phyloP scores from a whole-genome alignment of 2,113 vertebrate genomes.

The Sinocyclocheilus rhinocerous region DNA sequence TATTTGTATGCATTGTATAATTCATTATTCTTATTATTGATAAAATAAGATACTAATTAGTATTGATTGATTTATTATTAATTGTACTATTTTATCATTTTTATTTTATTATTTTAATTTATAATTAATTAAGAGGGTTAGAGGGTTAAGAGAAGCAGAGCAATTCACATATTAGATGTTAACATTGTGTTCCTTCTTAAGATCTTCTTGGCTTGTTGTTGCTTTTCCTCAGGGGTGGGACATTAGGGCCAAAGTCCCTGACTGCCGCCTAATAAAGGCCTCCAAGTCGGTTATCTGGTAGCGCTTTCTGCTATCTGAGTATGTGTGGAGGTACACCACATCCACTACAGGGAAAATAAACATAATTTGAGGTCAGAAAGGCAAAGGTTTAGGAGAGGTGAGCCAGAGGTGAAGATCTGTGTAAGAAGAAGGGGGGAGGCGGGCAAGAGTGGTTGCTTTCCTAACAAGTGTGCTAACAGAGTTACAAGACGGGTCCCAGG shows the following conservation, averaged over 20 bases:
- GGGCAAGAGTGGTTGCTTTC: slow-evolving; percentile 59
- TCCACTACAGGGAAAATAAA: slow-evolving; percentile 57
- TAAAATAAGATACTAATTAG: too few relatives aligned
- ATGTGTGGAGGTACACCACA: slow-evolving; percentile 27
- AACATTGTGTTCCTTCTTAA: neutral
- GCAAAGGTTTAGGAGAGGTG: slow-evolving; percentile 87
- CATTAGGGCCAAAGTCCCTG: slow-evolving; percentile 33
- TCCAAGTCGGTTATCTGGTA: slow-evolving; percentile 34
- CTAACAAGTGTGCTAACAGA: slow-evolving; percentile 83
- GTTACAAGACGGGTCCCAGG: slow-evolving; percentile 75
- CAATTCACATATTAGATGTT: neutral
- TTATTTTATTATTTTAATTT: too few relatives aligned
- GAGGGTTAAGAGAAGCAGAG: neutral
- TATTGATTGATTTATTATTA: too few relatives aligned
- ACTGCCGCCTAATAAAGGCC: slow-evolving; percentile 12
- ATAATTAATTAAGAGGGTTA: too few relatives aligned
- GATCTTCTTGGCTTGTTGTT: neutral
- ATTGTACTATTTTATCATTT: too few relatives aligned
- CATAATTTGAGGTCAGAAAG: slow-evolving; percentile 83
- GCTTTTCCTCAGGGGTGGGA: neutral
- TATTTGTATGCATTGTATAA: too few relatives aligned
- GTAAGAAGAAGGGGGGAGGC: slow-evolving; percentile 49
- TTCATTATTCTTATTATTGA: too few relatives aligned
- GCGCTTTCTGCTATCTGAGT: slow-evolving; percentile 43
- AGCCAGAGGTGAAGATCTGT: slow-evolving; percentile 81